A percentile compares a stretch with the other conserved stretches of the same genome.
phyloP scores from a whole-genome alignment of 2,113 vertebrate genomes.

The Malurus melanocephalus region DNA sequence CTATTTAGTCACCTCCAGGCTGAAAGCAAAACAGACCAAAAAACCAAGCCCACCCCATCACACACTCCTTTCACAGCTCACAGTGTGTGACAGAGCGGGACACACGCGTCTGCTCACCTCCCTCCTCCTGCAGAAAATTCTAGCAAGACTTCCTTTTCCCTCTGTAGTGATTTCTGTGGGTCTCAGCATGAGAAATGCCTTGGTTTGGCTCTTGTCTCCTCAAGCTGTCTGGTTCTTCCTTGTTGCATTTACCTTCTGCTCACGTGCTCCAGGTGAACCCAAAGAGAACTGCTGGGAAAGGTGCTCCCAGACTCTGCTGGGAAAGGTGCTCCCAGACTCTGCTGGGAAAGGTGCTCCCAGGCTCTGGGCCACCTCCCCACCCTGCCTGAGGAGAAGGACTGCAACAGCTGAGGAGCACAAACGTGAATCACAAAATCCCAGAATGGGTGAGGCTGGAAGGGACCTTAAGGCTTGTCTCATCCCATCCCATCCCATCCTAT shows the following conservation, averaged over 20 bases:
- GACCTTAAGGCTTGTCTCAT: background rate
- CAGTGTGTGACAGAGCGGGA: fast-evolving
- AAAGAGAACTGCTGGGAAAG: fast-evolving
- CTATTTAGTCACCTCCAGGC: background rate
- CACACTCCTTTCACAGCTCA: background rate
- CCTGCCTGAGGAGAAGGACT: background rate
- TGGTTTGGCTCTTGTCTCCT: background rate
- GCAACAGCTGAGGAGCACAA: background rate
- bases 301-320: background rate
- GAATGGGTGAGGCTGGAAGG: background rate
- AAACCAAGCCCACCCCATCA: background rate
- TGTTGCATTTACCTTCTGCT: background rate
- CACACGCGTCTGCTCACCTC: background rate
- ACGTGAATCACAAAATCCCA: background rate
- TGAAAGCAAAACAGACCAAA: background rate
- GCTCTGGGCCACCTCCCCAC: background rate
- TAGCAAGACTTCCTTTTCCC: background rate
- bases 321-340: background rate
- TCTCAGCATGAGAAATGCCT: background rate
- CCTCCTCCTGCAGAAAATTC: background rate
- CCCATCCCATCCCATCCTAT: too few species aligned
- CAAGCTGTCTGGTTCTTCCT: background rate
- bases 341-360: fast-evolving
- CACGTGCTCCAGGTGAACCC: background rate
- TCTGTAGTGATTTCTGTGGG: background rate